Evolutionary conservation across 2,797 vertebrate genomes (phyloP).

Genomic region (Masticophis lateralis): DNA sequence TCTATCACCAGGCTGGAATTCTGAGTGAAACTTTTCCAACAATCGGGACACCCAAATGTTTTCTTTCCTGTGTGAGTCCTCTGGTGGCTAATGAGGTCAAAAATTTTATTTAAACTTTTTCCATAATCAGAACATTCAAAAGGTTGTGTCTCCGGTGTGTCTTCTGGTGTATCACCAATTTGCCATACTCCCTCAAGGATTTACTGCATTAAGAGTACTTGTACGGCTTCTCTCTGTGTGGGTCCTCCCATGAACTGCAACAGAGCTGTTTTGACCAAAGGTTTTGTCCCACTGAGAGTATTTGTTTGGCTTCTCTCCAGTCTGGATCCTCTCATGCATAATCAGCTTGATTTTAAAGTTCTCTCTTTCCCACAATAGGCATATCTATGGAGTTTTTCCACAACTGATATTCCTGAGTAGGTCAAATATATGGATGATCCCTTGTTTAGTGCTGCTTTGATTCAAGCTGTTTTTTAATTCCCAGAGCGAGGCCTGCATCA

Average conservation of each 20-base stretch:
- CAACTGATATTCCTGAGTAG: neutral
- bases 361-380: neutral
- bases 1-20: neutral
- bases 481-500: neutral
- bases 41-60: no score
- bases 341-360: neutral
- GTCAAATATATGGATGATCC: neutral
- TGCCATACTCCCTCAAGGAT: neutral
- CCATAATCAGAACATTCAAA: no score
- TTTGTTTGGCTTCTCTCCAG: neutral
- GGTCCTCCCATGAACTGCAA: neutral
- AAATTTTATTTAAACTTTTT: no score
- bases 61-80: no score
- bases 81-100: no score
- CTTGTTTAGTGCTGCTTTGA: neutral
- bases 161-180: neutral
- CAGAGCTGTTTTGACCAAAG: no score
- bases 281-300: neutral
- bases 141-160: neutral
- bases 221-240: neutral
- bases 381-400: neutral
- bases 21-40: no score
- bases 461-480: neutral
- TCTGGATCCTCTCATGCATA: neutral
- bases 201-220: neutral